A percentile compares a stretch with the other conserved stretches of the same genome.
These are phyloP conservation scores for Rhinichthys klamathensis DNA, from an alignment of 2,113 vertebrate species.

Conservation along the genomic window DNA sequence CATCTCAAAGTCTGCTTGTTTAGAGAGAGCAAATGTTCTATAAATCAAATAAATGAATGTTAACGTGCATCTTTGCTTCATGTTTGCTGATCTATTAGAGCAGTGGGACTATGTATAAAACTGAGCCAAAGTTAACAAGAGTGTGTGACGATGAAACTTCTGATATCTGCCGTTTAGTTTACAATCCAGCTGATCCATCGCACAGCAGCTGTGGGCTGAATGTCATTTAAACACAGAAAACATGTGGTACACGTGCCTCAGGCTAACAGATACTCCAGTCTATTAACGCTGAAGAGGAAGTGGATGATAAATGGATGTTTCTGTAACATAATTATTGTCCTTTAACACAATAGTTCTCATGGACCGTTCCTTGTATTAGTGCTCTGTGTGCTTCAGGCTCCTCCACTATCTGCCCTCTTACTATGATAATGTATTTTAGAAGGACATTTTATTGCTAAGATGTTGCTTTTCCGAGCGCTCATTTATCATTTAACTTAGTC, in stretches of 20 bases:
- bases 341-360: constrained; percentile 7
- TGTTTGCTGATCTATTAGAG: not conserved
- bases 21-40: not conserved
- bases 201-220: not conserved
- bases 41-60: not conserved
- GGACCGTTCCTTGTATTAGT: not conserved
- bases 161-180: not conserved
- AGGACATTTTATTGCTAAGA: not conserved
- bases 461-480: not conserved
- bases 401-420: not conserved
- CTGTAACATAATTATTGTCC: constrained; percentile 15
- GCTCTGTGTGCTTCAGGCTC: not conserved
- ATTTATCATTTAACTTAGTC: not conserved
- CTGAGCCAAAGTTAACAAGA: not conserved
- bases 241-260: not conserved
- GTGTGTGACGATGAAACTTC: not conserved
- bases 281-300: constrained; percentile 12
- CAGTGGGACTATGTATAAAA: not conserved
- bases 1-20: not conserved
- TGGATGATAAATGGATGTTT: constrained; percentile 16
- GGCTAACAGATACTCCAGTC: not conserved
- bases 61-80: not conserved
- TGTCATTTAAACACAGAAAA: constrained; percentile 16
- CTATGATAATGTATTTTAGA: not conserved
- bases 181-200: not conserved